Base-by-base conservation (phyloP, 1,140 invertebrate species). In the Parapsyche elsis region DNA sequence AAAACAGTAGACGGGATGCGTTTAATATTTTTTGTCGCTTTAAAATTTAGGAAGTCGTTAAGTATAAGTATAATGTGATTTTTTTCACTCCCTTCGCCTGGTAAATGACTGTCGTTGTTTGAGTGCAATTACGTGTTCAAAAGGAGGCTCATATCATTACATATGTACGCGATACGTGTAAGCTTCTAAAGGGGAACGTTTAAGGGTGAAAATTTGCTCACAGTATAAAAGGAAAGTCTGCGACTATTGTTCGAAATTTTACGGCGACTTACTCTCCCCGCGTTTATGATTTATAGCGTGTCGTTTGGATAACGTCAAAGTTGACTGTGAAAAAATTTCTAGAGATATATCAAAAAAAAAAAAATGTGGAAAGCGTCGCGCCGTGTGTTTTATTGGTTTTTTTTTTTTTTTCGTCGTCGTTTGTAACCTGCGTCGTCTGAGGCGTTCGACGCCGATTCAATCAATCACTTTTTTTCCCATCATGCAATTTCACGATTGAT, bases 401-500 rank as follows among this genome's bases (percentile, higher is more conserved):
- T 73, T 73, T 67, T 73, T 71, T 64, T 59, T 16, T 9, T 23
- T 61, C 23, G 5, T 67, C 9, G 24, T 19, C 64, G 64, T 23
- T 67, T 67, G 64, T 26, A 67, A 67, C 24, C 64, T 10, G 19
- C 64, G 71, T 49, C 71, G 44, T 30, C 9, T n/a, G 71, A 73
- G 71, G 44, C 71, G 21, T 46, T 77, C 75, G 16, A 16, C 44
- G 53, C 26, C 57, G 75, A 77, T 82, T 82, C 81, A 78, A 82
- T 82, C 81, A 82, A 82, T 82, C 81, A 82, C 81, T 82, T 78
- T 70, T 71, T 79, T 78, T 80, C 70, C 44, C 75, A 80, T 79
- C 77, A 71, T 57, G 53, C 81, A 82, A 82, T 82, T 82, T 82
- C 79, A 82, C 81, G 81, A 82, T 82, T 80, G 79, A 80, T 82